Evolutionary conservation across 2,888 invertebrate genomes (phyloP), one percentile per base, ranked within the genome.

Genomic region (Andrena flavipes): DNA sequence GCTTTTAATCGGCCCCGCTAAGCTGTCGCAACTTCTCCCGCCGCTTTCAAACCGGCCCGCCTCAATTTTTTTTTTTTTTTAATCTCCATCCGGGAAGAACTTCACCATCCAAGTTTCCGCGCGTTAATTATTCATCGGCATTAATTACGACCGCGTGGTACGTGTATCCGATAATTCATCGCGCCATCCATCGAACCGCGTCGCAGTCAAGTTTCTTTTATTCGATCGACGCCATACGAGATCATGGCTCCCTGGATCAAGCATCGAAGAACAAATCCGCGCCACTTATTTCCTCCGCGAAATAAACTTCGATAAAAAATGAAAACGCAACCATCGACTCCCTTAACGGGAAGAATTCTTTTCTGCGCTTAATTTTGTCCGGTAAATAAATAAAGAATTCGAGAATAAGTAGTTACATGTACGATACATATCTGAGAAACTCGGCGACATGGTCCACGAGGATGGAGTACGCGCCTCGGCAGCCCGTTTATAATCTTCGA

Each of bases 1-100:
- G 80, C 80, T 87, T 87, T 88, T 87, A 87, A 87, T 86, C 85
- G 80, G 72, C 54, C 54, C 75, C 35, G 65, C 74, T 73, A 70
- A 80, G 80, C 83, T 65, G 76, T 84, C 80, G 81, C 80, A 82
- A 88, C 85, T 84, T 83, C 80, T 73, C 56, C 69, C 77, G 29
- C 56, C 72, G 70, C 82, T 80, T 78, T 88, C 72, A 81, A 82
- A 79, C 56, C 64, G 51, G 65, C 60, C 79, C 65, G 59, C 67
- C 70, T 51, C 48, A 49, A 67, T 42, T 42, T 42, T 1, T 26
- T 26, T 1, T 26, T 26, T 26, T 42, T 84, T 80, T 81, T 88
- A 70, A 81, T 84, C 76, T 78, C 76, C 75, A 62, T 76, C 72
- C 33, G 13, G 59, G 76, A 69, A 71, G 75, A 60, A 56, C 63